Base-by-base conservation (phyloP, 2,888 invertebrate genomes). In the Dendrolimus pini region DNA sequence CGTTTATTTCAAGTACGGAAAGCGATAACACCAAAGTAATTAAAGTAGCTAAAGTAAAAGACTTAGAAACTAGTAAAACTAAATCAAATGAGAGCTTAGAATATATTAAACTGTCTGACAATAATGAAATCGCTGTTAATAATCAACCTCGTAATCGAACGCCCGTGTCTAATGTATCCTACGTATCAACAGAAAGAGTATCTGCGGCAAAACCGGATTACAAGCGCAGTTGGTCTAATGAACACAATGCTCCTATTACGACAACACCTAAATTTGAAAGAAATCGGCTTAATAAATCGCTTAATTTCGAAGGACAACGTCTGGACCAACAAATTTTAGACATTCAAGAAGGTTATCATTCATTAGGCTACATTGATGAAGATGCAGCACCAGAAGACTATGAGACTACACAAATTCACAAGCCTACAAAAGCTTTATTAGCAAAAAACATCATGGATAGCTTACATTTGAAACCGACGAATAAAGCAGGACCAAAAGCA, bases 381-480 rank as follows among this genome's bases (percentile, higher is more conserved):
- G 84, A 89, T 61, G 73, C 67, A 58, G 53, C 68, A 58, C 65
- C 69, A 42, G 67, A 72, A 65, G 80, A 81, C 42, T 67, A 69
- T 41, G 74, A 71, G 53, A 77, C 68, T 9, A 82, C 82, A 58
- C 72, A 80, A 70, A 65, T 87, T 12, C 88, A 89, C 64, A 85
- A 86, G 65, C 89, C 89, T 1, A 67, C 82, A 10, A 88, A 89
- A 71, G 89, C 89, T 14, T 74, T 91, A 59, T 71, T 89, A 18
- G 88, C 86, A 7, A 89, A 90, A 68, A 91, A 91, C 62, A 87
- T 91, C 12, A 89, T 85, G 82, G 91, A 91, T 57, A 91, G 91
- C 65, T 78, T 91, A 9, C 80, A 91, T 61, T 72, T 91, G 58
- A 91, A 90, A 70, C 89, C 90, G 1, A 79, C 80, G 13, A 91